Base-by-base conservation (phyloP, 2,797 vertebrate species). In the Ctenopoma multispine region DNA sequence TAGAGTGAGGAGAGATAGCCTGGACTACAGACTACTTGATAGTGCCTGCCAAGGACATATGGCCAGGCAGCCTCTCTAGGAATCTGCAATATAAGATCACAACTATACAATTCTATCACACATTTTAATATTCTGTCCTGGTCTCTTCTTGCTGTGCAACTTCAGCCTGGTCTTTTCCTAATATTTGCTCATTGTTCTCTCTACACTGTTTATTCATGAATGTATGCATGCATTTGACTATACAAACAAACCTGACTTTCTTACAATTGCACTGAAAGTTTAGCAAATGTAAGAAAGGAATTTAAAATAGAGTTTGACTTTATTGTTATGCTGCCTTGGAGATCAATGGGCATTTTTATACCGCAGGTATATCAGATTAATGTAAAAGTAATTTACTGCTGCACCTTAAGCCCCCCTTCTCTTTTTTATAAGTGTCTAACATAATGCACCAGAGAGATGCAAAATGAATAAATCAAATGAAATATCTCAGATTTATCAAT, bases 31-130 rank as follows among this genome's bases (percentile, higher is more conserved):
- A 9, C 31, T 34, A 82, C 69, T 81, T 86, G 80, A 84, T 63
- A 63, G 54, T 40, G 82, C 77, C 72, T 90, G 86, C 84, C 84
- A 87, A 80, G 75, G 80, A 84, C 86, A 89, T 88, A 89, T 86
- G 84, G 87, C 68, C 48, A 70, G 64, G 62, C 86, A 89, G 87
- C 75, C 84, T 90, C 83, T 88, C 82, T 75, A 71, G 79, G 78
- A 85, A 81, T 83, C 82, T 89, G 84, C 58, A 77, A 71, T 53
- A 60, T 77, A 54, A 20, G 34, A 74, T 82, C 75, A 64, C 82
- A 82, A 65, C 72, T 72, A 69, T 64, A 72, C 63, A 82, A 23
- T 69, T 80, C 63, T 66, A 15, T 76, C 79, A 78, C 76, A 85
- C 41, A 55, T 84, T 75, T 86, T 69, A 83, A 46, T 75, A 84